phyloP scores from a whole-genome alignment of 2,888 invertebrate genomes.

The Drosophila anomalata region DNA sequence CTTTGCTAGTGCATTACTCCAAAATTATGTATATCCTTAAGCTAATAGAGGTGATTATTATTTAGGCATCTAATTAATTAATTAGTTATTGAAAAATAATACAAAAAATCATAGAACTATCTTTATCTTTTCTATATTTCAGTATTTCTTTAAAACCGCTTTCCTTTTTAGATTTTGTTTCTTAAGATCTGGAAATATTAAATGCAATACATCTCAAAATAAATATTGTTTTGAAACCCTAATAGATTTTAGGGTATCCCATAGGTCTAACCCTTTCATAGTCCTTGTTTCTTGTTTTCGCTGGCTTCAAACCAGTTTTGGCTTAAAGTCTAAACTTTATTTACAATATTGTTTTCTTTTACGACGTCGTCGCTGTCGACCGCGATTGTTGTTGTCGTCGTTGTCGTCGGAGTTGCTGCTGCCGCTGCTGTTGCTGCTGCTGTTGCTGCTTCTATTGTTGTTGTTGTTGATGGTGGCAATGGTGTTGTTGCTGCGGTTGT shows the following conservation, averaged over 20 bases:
- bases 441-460: background rate
- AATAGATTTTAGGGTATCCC: constrained; percentile 1
- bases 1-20: no score
- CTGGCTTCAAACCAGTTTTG: constrained; percentile 68
- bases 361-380: constrained; percentile 60
- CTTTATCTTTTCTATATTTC: no score
- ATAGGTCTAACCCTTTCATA: constrained; percentile 44
- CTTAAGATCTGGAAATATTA: background rate
- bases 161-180: background rate
- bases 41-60: no score
- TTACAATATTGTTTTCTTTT: constrained; percentile 80
- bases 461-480: constrained; percentile 1
- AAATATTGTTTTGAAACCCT: background rate
- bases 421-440: constrained; percentile 45
- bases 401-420: constrained; percentile 36
- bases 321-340: constrained; percentile 76
- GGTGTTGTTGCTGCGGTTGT: constrained; percentile 54
- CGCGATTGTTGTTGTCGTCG: constrained; percentile 37
- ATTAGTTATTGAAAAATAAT: no score
- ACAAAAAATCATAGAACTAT: no score
- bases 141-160: no score
- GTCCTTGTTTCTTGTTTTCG: constrained; percentile 61
- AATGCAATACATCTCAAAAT: background rate
- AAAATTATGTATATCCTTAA: no score
- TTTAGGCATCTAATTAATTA: no score